phyloP scores from a whole-genome alignment of 2,888 invertebrate genomes.

The Drosophila kuntzei region DNA sequence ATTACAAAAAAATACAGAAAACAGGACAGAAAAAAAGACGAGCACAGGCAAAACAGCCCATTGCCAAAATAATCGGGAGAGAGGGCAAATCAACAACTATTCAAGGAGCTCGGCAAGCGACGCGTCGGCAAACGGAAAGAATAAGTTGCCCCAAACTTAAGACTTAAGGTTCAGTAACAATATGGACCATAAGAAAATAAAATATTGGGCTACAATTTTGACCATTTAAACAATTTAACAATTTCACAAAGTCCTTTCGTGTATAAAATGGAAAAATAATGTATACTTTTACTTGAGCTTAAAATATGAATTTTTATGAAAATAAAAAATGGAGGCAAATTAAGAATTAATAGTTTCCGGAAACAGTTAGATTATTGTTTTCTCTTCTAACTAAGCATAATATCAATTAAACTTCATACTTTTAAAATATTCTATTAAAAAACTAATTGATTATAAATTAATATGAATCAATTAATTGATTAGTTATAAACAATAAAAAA shows the following conservation, averaged over 20 bases:
- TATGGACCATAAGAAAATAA: not conserved
- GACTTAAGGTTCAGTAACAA: not conserved
- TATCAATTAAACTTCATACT: too few species aligned
- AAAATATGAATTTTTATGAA: not conserved
- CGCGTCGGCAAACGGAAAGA: not conserved
- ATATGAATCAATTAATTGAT: too few species aligned
- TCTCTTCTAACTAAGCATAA: too few species aligned
- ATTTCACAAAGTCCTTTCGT: not conserved
- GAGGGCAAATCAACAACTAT: conserved; percentile 49
- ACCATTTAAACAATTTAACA: conserved; percentile 28
- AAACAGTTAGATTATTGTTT: not conserved
- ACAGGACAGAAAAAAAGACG: conserved; percentile 35
- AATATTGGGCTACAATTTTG: conserved; percentile 3
- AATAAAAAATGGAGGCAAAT: not conserved
- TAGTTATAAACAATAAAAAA: too few species aligned
- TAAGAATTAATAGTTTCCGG: not conserved
- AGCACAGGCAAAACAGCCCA: conserved; percentile 61
- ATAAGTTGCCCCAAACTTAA: not conserved
- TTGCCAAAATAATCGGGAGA: conserved; percentile 24
- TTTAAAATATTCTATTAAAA: too few species aligned
- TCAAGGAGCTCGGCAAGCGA: conserved; percentile 3
- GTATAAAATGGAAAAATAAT: not conserved
- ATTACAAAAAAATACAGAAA: conserved; percentile 22
- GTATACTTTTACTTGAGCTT: not conserved
- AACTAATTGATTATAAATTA: too few species aligned